Conservation (phyloP, 53 echinoderm and acorn worm genomes). For the Henricia sp. region DNA sequence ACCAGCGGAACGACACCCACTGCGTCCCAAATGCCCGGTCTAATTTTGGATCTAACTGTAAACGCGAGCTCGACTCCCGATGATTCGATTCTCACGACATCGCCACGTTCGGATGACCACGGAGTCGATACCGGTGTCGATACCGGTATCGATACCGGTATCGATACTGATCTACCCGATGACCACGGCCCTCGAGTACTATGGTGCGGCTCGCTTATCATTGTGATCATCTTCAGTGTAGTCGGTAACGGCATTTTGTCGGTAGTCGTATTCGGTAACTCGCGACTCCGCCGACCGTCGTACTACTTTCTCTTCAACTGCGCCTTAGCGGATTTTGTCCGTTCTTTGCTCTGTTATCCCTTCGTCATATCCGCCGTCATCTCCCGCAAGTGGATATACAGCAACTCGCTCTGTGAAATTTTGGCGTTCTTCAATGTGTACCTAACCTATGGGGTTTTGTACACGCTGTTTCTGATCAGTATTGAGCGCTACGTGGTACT, state of each 20-base stretch:
- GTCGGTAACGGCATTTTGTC: conserved; percentile 83
- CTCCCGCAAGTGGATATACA: conserved; percentile 81
- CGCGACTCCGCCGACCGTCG: conserved; percentile 81
- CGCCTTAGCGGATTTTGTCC: conserved; percentile 90
- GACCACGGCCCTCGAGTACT: conserved; percentile 71
- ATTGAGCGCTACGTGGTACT: conserved; percentile 93
- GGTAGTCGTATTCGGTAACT: conserved; percentile 76
- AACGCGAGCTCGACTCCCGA: conserved; percentile 13
- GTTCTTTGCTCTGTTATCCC: conserved; percentile 83
- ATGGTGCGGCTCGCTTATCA: conserved; percentile 81
- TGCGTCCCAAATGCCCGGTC: conserved; percentile 6
- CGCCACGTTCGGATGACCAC: not conserved
- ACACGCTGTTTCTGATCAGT: conserved; percentile 85
- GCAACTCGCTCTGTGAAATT: conserved; percentile 90
- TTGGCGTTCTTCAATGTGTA: conserved; percentile 95
- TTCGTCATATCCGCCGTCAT: conserved; percentile 83
- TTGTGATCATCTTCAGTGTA: conserved; percentile 82
- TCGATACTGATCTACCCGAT: conserved; percentile 50
- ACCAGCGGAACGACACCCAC: not conserved
- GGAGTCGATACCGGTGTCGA: conserved; percentile 4
- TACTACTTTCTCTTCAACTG: conserved; percentile 96
- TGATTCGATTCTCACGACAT: not conserved
- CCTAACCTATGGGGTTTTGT: conserved; percentile 88
- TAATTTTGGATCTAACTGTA: not conserved
- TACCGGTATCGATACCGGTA: conserved; percentile 15